These are phyloP conservation scores for Bombus fervidus DNA, from an alignment of 1,140 invertebrate species.

Conservation along the genomic window DNA sequence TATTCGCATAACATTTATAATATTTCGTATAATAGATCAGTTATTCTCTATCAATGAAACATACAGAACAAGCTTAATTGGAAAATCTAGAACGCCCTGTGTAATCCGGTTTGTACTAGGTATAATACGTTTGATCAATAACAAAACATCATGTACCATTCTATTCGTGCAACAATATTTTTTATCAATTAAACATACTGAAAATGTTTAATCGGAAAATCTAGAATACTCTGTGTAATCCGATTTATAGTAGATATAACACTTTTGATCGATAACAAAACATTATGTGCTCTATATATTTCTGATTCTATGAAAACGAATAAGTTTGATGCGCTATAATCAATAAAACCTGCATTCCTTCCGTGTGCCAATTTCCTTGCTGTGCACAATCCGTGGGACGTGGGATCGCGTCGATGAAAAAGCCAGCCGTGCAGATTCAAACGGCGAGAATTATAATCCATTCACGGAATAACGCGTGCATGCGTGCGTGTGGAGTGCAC, in stretches of 20 bases:
- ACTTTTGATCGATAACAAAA: background rate
- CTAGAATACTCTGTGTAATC: background rate
- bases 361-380: background rate
- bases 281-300: background rate
- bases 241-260: background rate
- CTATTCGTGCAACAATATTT: background rate
- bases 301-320: background rate
- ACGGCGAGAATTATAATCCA: conserved; percentile 34
- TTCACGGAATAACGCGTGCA: conserved; percentile 19
- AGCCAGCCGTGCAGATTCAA: background rate
- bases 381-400: background rate
- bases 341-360: background rate
- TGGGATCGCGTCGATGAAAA: conserved; percentile 21
- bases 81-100: too few relatives aligned
- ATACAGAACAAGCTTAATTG: too few relatives aligned
- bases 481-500: background rate
- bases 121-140: background rate
- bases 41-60: too few relatives aligned
- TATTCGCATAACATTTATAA: too few relatives aligned
- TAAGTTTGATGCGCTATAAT: background rate
- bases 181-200: background rate
- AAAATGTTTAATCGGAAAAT: background rate
- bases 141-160: too few relatives aligned
- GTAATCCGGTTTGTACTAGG: background rate
- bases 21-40: too few relatives aligned